These are phyloP conservation scores for Drosophila grimshawi DNA, from an alignment of 1,140 invertebrate genomes.

Conservation along the genomic window DNA sequence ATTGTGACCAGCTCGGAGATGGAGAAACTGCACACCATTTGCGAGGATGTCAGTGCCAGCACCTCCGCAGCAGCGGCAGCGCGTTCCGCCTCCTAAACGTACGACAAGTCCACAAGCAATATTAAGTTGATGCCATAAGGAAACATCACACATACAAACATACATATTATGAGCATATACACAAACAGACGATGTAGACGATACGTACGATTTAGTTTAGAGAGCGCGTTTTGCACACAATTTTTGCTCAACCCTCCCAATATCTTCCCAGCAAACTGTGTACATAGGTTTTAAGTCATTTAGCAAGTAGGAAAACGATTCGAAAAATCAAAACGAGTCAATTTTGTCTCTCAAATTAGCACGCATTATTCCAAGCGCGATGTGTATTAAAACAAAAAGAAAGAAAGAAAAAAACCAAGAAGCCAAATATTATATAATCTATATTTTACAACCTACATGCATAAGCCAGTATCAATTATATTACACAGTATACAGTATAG, in stretches of 20 bases:
- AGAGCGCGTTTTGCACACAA: constrained; percentile 62
- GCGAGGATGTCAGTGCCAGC: constrained; percentile 76
- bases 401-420: constrained; percentile 15
- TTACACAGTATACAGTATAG: constrained; percentile 5
- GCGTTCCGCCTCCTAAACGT: constrained; percentile 51
- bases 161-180: not conserved
- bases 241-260: constrained; percentile 64
- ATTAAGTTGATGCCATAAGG: constrained; percentile 22
- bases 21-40: constrained; percentile 83
- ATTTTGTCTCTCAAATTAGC: constrained; percentile 72
- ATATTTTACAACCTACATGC: constrained; percentile 25
- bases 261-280: constrained; percentile 54
- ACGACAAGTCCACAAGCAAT: not conserved
- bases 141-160: constrained; percentile 31
- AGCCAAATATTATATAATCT: constrained; percentile 80
- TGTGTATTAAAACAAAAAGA: constrained; percentile 63
- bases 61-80: constrained; percentile 58
- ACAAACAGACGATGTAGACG: not conserved
- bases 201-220: constrained; percentile 53
- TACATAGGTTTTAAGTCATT: constrained; percentile 66
- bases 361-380: constrained; percentile 64
- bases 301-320: constrained; percentile 51
- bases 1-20: constrained; percentile 87
- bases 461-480: constrained; percentile 69
- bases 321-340: constrained; percentile 63